These are phyloP conservation scores for Cyprinodon diabolis DNA, from an alignment of 2,797 vertebrate species.

Conservation along the genomic window DNA sequence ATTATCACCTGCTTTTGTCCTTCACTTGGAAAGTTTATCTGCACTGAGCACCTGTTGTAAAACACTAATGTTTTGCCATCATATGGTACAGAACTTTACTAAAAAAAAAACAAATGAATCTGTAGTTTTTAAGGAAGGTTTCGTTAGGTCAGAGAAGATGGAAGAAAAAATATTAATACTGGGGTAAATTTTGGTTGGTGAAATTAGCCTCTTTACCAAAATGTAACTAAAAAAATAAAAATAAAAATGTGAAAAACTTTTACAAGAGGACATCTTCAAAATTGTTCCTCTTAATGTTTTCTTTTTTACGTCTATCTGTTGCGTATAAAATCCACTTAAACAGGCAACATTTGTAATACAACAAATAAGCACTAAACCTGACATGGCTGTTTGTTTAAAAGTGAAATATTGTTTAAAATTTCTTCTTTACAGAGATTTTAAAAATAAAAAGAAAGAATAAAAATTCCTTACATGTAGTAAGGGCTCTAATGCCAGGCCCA, in stretches of 20 bases:
- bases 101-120: constrained; percentile 30
- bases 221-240: not conserved
- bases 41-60: constrained; percentile 33
- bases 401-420: no score
- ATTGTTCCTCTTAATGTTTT: no score
- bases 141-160: not conserved
- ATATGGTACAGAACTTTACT: constrained; percentile 49
- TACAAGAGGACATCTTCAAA: no score
- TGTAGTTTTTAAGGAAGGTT: not conserved
- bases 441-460: no score
- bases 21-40: constrained; percentile 22
- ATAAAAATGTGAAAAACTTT: not conserved
- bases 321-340: not conserved
- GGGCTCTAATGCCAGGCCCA: no score
- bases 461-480: no score
- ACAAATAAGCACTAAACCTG: not conserved
- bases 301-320: not conserved
- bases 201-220: not conserved
- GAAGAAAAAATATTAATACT: not conserved
- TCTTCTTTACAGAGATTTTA: no score
- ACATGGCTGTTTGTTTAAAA: not conserved
- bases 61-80: constrained; percentile 46
- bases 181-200: not conserved
- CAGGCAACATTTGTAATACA: not conserved
- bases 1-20: constrained; percentile 42